Evolutionary conservation across 2,113 vertebrate genomes (phyloP), one percentile per base, ranked within the genome.

Genomic region (Nansenia antarctica): DNA sequence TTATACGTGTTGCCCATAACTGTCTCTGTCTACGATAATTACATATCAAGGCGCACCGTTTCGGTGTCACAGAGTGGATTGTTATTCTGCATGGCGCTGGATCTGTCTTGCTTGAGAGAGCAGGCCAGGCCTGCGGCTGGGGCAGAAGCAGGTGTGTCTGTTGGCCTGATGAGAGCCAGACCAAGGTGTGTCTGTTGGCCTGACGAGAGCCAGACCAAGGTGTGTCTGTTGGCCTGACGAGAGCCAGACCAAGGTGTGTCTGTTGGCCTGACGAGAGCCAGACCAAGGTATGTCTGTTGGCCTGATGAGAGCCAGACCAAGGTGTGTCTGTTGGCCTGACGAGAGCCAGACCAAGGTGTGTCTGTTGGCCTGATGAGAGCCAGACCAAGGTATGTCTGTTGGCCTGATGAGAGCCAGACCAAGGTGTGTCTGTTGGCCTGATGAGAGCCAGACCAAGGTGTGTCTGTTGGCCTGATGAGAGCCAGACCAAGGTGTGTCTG

Each of bases 51-150:
- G 69, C 70, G 70, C 71, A 73, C 55, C 67, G 62, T 22, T 57
- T 62, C 6, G 37, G 32, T 59, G 73, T 79, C 69, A 59, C 59
- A 69, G 35, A 22, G 72, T 54, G 69, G 72, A 86, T 82, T 86
- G 76, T 79, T 85, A 83, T 86, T 85, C 79, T 63, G 39, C 62
- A 9, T 63, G 70, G 53, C 1, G 9, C 61, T 74, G 54, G 42
- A 81, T 54, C 73, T 72, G 71, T 79, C 62, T 81, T 26, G 52
- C 66, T 77, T 85, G 61, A 79, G 81, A 80, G 73, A 78, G 70
- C 75, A 82, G 75, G 26, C 57, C 24, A 29, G 22, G 71, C 74
- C 54, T 72, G 61, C 65, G 73, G 77, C 65, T 67, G 11, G 42
- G 70, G 72, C 29, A 63, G 30, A 63, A 30, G 15, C 20, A 53